phyloP scores from a whole-genome alignment of 2,888 invertebrate species.

The Tachystola acroxantha region DNA sequence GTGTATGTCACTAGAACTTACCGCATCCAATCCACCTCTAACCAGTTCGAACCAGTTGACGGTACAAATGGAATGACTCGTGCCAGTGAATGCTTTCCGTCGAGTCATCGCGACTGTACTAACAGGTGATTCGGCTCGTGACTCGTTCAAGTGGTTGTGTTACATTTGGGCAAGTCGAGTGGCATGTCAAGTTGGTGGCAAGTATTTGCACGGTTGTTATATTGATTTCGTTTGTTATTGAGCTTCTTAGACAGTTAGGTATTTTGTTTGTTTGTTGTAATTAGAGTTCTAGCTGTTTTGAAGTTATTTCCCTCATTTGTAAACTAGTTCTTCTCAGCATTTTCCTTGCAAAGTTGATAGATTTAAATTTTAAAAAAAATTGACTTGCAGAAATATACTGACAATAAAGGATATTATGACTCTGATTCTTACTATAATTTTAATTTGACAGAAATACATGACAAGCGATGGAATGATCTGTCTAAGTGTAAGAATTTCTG shows the following conservation, averaged over 20 bases:
- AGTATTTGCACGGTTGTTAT: background rate
- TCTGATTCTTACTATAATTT: too few relatives aligned
- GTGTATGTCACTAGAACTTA: background rate
- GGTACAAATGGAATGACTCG: conserved; percentile 35
- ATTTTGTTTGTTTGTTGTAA: background rate
- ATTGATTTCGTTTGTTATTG: too few relatives aligned
- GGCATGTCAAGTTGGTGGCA: background rate
- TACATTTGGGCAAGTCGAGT: conserved; percentile 3
- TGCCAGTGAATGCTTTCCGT: conserved; percentile 35
- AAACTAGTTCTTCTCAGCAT: too few relatives aligned
- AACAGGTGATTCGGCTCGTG: conserved; percentile 38
- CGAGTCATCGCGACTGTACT: conserved; percentile 37
- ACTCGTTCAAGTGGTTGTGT: conserved; percentile 21
- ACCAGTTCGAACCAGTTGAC: conserved; percentile 22
- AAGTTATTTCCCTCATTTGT: too few relatives aligned
- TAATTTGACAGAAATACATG: too few relatives aligned
- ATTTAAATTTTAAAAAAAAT: too few relatives aligned
- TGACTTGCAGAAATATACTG: too few relatives aligned
- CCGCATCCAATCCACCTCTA: conserved; percentile 11
- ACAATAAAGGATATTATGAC: too few relatives aligned
- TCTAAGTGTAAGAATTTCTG: too few relatives aligned
- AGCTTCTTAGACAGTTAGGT: background rate
- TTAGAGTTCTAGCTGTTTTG: too few relatives aligned
- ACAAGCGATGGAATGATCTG: too few relatives aligned
- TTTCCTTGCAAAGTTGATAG: too few relatives aligned